A percentile compares a stretch with the other conserved stretches of the same genome.
These are phyloP conservation scores for Phoenicopterus ruber DNA, from an alignment of 2,113 vertebrate species.

Conservation along the genomic window DNA sequence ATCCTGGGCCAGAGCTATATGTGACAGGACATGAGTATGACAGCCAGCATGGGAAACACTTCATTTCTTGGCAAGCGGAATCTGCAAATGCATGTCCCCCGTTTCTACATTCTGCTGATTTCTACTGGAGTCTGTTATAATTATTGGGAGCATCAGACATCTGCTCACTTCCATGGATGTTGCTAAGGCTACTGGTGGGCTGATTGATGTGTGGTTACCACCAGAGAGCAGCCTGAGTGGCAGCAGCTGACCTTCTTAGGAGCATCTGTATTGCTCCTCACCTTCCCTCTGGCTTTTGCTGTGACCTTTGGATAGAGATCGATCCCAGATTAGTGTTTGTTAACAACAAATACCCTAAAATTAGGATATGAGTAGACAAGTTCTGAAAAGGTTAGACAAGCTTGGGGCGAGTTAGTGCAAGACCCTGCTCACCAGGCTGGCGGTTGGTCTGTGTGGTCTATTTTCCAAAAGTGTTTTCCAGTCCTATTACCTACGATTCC, in stretches of 20 bases:
- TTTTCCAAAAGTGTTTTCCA: background rate
- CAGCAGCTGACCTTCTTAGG: constrained; percentile 53
- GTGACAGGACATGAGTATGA: background rate
- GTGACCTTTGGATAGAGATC: constrained; percentile 40
- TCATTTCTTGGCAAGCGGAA: background rate
- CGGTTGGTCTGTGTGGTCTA: background rate
- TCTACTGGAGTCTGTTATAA: background rate
- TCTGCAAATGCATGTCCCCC: background rate
- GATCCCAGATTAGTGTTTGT: constrained; percentile 38
- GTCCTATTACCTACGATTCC: background rate
- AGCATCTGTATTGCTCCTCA: background rate
- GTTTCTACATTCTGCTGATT: background rate
- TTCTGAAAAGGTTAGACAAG: constrained; percentile 42
- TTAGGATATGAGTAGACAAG: constrained; percentile 1
- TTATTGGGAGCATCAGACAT: background rate
- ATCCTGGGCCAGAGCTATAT: background rate
- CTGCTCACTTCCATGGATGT: background rate
- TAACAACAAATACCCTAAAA: constrained; percentile 49
- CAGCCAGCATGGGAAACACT: background rate
- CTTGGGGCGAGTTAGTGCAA: background rate
- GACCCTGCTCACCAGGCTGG: background rate
- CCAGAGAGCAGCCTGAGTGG: constrained; percentile 15
- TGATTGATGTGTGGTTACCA: constrained; percentile 34
- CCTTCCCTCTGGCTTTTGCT: constrained; percentile 12
- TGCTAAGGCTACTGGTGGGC: background rate